Base-by-base conservation (phyloP, 1,140 invertebrate genomes). In the Mycetomoellerius zeteki region DNA sequence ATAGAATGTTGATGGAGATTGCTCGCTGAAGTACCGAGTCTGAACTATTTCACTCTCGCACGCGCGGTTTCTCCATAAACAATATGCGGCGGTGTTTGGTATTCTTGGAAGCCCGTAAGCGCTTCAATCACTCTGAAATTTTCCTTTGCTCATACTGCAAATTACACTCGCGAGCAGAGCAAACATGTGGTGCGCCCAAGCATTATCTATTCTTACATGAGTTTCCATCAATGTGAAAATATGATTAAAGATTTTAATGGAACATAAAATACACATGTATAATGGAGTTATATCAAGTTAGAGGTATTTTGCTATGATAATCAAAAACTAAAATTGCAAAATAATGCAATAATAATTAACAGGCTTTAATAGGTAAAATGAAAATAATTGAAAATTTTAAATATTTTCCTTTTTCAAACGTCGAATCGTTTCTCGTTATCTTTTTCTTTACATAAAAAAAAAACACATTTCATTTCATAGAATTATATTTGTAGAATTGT, bases 31-130 rank as follows among this genome's bases (percentile, higher is more conserved):
- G 71, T 30, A 64, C 27, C 5, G 30, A 67, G 12, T 30, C 8
- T 14, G 10, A 58, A 21, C 76, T 56, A 58, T 80, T 76, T 75
- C 50, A 0, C 62, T n/a, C 50, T 43, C 37, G 77, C 82, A 47
- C 85, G 16, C 67, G 69, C 52, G 75, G 60, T 37, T 60, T 47
- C 64, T 72, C 52, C 21, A 72, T 90, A 89, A 89, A 89, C 77
- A 89, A 84, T 89, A 89, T 73, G 27, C 60, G 33, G n/a, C 24
- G 43, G 4, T 52, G 43, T 87, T 90, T 82, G 71, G 52, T 89
- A 84, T 89, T 84, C 85, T 84, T 82, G 72, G 77, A 56, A 60
- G 62, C 56, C 24, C 75, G 62, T 76, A 64, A 85, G 88, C 50
- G 37, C 76, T 81, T 75, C 30, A 82, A 58, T 71, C 64, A 58